phyloP scores from a whole-genome alignment of 1,140 invertebrate genomes.

The Ruditapes philippinarum region DNA sequence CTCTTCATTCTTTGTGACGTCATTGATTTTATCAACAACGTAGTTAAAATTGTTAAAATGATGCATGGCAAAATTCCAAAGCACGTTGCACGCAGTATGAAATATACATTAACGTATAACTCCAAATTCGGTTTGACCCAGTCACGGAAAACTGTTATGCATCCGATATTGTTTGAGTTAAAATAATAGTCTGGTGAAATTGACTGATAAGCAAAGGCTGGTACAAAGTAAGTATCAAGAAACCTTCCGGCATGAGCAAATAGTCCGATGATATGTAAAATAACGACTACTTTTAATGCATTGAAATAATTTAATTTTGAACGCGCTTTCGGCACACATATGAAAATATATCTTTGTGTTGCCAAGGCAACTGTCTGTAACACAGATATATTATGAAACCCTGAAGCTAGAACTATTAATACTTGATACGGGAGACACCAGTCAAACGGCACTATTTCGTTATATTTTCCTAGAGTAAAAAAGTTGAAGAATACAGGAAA shows the following conservation, averaged over 20 bases:
- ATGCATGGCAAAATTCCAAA: not conserved
- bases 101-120: not conserved
- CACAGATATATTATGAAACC: not conserved
- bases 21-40: not conserved
- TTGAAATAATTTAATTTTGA: not conserved
- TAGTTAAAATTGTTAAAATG: not conserved
- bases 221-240: not conserved
- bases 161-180: no score
- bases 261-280: not conserved
- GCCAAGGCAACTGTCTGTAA: not conserved
- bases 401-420: not conserved
- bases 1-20: slow-evolving; percentile 12
- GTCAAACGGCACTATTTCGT: not conserved
- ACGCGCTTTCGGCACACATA: not conserved
- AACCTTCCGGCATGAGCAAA: not conserved
- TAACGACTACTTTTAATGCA: not conserved
- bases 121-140: not conserved
- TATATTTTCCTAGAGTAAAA: not conserved
- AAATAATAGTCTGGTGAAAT: no score
- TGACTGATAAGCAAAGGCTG: not conserved
- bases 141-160: not conserved
- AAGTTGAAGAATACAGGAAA: not conserved
- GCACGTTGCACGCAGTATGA: not conserved
- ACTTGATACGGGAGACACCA: not conserved
- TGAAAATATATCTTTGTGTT: slow-evolving; percentile 12